Evolutionary conservation across 2,888 invertebrate genomes (phyloP), one percentile per base, ranked within the genome.

Genomic region (Orthosia incerta): DNA sequence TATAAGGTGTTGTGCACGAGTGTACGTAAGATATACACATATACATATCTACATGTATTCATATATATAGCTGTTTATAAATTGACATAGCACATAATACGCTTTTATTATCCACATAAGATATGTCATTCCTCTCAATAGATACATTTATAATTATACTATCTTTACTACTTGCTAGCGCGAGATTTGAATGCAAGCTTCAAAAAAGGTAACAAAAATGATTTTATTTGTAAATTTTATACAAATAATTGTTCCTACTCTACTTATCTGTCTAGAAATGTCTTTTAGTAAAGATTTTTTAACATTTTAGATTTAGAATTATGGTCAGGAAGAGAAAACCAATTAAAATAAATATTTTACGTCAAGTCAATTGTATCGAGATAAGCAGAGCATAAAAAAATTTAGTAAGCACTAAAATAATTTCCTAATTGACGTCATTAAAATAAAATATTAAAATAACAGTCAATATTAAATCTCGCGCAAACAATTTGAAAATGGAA

Each of bases 61-160:
- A 79, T 84, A 71, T 74, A 80, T 74, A 73, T 87, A 85, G 82
- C 73, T 76, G 85, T 76, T 86, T 77, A 83, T 82, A 86, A 86
- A 86, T 86, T 86, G 87, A 86, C 86, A 78, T 83, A 80, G 83
- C 83, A 85, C 62, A 80, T 78, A 74, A 61, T 73, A 78, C 70
- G 83, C 55, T 66, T 64, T 83, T 80, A 80, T 75, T 86, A 82
- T 84, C 80, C 87, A 86, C 78, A 79, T 72, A 89, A 89, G 94
- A 94, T 94, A 94, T 94, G 94, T 94, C 90, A 91, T 90, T 91
- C 90, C 87, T 82, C 72, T 80, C 79, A 68, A 83, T 84, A 83
- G 72, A 85, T 83, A 86, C 76, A 88, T 84, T 83, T 79, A 76
- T 76, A n/a, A n/a, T n/a, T n/a, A 75, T 72, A 84, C 83, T 85